Evolutionary conservation across 2,888 invertebrate genomes (phyloP), one percentile per base, ranked within the genome.

Genomic region (Hirtodrosophila alboralis): DNA sequence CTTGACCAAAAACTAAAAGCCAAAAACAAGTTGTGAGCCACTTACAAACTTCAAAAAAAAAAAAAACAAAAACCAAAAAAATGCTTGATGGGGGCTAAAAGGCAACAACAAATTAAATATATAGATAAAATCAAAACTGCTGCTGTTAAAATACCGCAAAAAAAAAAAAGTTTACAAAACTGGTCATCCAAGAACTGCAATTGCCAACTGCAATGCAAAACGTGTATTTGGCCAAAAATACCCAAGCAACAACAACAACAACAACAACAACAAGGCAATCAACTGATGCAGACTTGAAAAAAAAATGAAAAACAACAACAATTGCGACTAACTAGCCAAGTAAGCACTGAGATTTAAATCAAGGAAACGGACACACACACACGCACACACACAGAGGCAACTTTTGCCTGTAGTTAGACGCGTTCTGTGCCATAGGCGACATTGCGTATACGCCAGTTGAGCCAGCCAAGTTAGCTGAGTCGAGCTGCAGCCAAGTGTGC

Each of bases 141-240:
- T 30, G 37, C 40, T 54, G 68, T 67, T n/a, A n/a, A 80, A 75
- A 75, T 75, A 78, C 79, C 75, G 62, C 75, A 77, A 60, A n/a
- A n/a, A n/a, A n/a, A n/a, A n/a, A n/a, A n/a, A 57, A 60, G 41
- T 66, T 44, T 44, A 16, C 14, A 37, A 77, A 79, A 79, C 86
- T 85, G 73, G 79, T 85, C 86, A 79, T 79, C 79, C 65, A 80
- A 80, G 86, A 86, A 86, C 80, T 69, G 65, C 72, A 85, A 59
- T 43, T 37, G 54, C 48, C 72, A 85, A 59, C 45, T 37, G 54
- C 48, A 60, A 61, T 62, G 45, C 48, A 66, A 72, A 78, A 78
- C 78, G 21, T 61, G 78, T 78, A 38, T 67, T 77, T 70, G 66
- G 63, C 62, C 48, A 71, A 84, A 53, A 59, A 75, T 36, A 33